phyloP scores from a whole-genome alignment of 2,113 vertebrate genomes.

The Cairina moschata region DNA sequence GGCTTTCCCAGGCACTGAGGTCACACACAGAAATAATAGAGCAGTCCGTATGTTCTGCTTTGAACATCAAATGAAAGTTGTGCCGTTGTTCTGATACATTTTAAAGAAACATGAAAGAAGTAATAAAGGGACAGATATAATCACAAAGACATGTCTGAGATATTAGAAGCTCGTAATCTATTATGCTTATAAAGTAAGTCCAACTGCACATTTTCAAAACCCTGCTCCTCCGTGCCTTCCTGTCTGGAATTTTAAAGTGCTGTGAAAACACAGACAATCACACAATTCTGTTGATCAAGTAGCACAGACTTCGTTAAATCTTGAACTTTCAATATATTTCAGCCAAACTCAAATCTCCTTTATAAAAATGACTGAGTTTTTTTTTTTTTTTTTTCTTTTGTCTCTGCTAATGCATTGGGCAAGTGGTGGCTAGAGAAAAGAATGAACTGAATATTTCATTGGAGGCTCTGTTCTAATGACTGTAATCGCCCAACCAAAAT shows the following conservation, averaged over 20 bases:
- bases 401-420: too few relatives aligned
- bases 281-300: neutral
- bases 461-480: neutral
- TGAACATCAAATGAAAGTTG: neutral
- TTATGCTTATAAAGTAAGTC: neutral
- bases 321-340: neutral
- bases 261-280: neutral
- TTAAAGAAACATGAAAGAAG: neutral
- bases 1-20: neutral
- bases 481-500: neutral
- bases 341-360: accelerated
- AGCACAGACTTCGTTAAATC: neutral
- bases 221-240: neutral
- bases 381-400: neutral
- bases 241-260: neutral
- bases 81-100: neutral
- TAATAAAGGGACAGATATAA: accelerated
- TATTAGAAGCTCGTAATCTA: accelerated
- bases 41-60: neutral
- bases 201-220: neutral
- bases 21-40: neutral
- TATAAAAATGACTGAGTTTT: neutral
- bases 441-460: neutral
- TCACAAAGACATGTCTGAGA: neutral
- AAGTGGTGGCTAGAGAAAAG: neutral